A percentile compares a stretch with the other conserved stretches of the same genome.
Conservation (phyloP, 2,888 invertebrate species). For the Lycia hirtaria region DNA sequence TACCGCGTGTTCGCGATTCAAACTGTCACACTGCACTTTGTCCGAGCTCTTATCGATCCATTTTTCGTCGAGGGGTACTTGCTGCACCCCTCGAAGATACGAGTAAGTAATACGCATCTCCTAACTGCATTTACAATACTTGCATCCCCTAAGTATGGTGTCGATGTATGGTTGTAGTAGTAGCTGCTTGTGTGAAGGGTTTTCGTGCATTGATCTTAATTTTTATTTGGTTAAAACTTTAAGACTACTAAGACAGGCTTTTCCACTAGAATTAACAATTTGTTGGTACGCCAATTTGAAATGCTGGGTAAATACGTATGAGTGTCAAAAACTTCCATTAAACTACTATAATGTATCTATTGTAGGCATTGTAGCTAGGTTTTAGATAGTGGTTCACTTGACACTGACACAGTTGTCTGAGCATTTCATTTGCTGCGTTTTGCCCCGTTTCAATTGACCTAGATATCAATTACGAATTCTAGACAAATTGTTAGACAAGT, state of each 20-base stretch:
- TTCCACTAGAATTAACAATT: too few relatives aligned
- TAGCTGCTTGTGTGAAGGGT: too few relatives aligned
- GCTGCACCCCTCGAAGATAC: conserved; percentile 15
- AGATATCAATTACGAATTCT: conserved; percentile 28
- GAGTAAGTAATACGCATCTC: conserved; percentile 2
- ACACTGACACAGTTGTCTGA: conserved; percentile 44
- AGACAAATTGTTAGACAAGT: too few relatives aligned
- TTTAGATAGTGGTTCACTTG: conserved; percentile 15
- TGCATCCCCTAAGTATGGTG: background rate
- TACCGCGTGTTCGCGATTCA: conserved; percentile 26
- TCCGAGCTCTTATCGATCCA: conserved; percentile 45
- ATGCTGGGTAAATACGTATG: too few relatives aligned
- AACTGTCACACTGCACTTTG: conserved; percentile 53
- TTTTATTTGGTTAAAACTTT: too few relatives aligned
- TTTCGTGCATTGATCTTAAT: too few relatives aligned
- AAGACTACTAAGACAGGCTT: too few relatives aligned
- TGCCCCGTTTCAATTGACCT: conserved; percentile 44
- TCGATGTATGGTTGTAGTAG: conserved; percentile 6
- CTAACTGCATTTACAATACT: conserved; percentile 5
- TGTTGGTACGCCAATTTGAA: too few relatives aligned
- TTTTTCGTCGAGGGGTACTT: conserved; percentile 40
- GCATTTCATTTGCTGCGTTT: conserved; percentile 49
- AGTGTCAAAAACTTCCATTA: background rate
- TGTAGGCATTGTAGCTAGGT: too few relatives aligned
- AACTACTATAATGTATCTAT: background rate